These are phyloP conservation scores for Drosophila kepulauana DNA, from an alignment of 1,140 invertebrate genomes.

Conservation along the genomic window DNA sequence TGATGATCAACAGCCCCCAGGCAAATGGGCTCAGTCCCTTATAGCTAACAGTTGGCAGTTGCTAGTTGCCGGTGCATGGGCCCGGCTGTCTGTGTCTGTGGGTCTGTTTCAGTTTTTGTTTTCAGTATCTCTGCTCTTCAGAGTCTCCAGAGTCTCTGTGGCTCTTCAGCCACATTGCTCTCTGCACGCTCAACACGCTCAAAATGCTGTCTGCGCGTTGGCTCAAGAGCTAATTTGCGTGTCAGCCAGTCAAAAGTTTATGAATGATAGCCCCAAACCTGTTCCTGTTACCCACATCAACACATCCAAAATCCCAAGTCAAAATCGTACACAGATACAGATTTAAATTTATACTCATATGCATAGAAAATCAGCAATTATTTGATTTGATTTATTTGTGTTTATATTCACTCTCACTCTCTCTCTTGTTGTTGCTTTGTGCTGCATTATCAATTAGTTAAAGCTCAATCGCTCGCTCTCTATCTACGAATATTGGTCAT, in stretches of 20 bases:
- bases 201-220: conserved; percentile 68
- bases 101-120: conserved; percentile 24
- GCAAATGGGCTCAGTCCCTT: conserved; percentile 3
- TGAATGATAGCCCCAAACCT: conserved; percentile 77
- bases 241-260: conserved; percentile 75
- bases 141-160: conserved; percentile 41
- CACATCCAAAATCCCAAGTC: neutral
- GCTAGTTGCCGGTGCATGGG: conserved; percentile 5
- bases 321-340: neutral
- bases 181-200: conserved; percentile 40
- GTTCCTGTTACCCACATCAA: conserved; percentile 38
- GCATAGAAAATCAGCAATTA: conserved; percentile 25
- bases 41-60: neutral
- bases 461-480: conserved; percentile 50
- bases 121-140: conserved; percentile 34
- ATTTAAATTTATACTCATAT: neutral
- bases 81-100: conserved; percentile 19
- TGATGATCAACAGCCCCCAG: conserved; percentile 64
- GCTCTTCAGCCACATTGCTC: conserved; percentile 58
- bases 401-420: conserved; percentile 13
- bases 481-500: conserved; percentile 52
- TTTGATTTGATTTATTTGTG: conserved; percentile 61
- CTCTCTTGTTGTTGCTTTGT: conserved; percentile 1
- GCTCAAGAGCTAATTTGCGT: conserved; percentile 81
- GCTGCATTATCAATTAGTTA: conserved; percentile 72